A percentile compares a stretch with the other conserved stretches of the same genome.
These are phyloP conservation scores for Apodemia mormo DNA, from an alignment of 2,888 invertebrate genomes.

Conservation along the genomic window DNA sequence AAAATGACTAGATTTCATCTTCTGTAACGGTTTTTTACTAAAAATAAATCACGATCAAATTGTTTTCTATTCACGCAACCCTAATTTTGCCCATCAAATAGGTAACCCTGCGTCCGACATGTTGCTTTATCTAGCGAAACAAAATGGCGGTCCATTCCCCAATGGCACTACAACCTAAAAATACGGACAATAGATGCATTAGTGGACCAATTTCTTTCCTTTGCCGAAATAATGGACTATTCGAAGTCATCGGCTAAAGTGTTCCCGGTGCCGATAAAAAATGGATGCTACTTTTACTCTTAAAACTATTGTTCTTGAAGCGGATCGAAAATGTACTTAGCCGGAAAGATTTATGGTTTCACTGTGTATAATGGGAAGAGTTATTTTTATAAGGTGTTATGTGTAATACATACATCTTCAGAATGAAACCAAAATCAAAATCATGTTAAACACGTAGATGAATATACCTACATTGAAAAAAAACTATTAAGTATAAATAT, in stretches of 20 bases:
- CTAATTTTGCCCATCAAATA: constrained; percentile 16
- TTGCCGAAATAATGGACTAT: constrained; percentile 41
- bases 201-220: constrained; percentile 45
- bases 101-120: constrained; percentile 2
- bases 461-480: constrained; percentile 20
- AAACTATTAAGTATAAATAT: too few relatives aligned
- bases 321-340: constrained; percentile 22
- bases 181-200: constrained; percentile 52
- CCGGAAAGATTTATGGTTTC: constrained; percentile 18
- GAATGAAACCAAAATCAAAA: background rate
- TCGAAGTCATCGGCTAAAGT: constrained; percentile 33
- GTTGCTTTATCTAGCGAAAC: constrained; percentile 37
- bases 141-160: constrained; percentile 40
- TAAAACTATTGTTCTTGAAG: constrained; percentile 22
- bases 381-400: background rate
- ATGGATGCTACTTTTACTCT: constrained; percentile 24
- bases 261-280: constrained; percentile 27
- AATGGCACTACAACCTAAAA: constrained; percentile 38
- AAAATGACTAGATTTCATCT: background rate
- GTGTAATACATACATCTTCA: background rate
- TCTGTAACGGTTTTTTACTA: background rate
- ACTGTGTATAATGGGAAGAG: background rate
- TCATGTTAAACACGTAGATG: background rate
- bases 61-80: constrained; percentile 13
- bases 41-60: constrained; percentile 10